Evolutionary conservation across 2,888 invertebrate genomes (phyloP).

Genomic region (Drosophila monieri): DNA sequence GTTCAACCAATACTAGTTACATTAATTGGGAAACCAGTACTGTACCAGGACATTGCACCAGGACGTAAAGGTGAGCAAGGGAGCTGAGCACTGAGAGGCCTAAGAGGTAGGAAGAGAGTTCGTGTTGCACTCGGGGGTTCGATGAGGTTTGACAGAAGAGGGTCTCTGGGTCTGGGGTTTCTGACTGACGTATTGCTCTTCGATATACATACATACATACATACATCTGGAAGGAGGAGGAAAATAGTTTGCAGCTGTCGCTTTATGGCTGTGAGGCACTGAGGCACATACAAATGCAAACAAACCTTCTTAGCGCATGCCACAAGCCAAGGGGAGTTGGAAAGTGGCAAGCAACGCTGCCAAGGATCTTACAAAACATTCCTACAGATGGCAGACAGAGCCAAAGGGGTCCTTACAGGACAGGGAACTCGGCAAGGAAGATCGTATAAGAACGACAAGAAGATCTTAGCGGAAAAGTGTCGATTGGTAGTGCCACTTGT

Average conservation of each 20-base stretch:
- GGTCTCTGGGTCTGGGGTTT: slow-evolving; percentile 2
- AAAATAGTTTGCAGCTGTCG: slow-evolving; percentile 70
- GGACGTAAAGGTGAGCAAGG: slow-evolving; percentile 4
- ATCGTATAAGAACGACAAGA: slow-evolving; percentile 27
- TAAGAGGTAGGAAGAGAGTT: slow-evolving; percentile 12
- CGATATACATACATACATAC: neutral
- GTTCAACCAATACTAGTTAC: slow-evolving; percentile 13
- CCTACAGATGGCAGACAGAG: slow-evolving; percentile 29
- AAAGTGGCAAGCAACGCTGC: slow-evolving; percentile 12
- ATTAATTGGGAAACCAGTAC: slow-evolving; percentile 11
- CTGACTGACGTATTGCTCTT: slow-evolving; percentile 58
- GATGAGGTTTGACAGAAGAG: slow-evolving; percentile 53
- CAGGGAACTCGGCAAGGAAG: no score
- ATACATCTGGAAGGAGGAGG: slow-evolving; percentile 10
- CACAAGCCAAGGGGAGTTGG: slow-evolving; percentile 42
- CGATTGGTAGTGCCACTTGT: slow-evolving; percentile 5
- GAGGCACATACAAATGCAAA: slow-evolving; percentile 15
- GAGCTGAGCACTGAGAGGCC: neutral
- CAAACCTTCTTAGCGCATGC: slow-evolving; percentile 46
- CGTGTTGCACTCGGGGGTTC: slow-evolving; percentile 50
- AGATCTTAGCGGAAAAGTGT: slow-evolving; percentile 11
- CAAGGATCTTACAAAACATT: slow-evolving; percentile 33
- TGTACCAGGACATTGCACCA: slow-evolving; percentile 34
- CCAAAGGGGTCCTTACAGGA: slow-evolving; percentile 27
- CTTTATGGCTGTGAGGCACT: slow-evolving; percentile 38